Evolutionary conservation across 2,797 vertebrate genomes (phyloP), one percentile per base, ranked within the genome.

Genomic region (Eospalax fontanierii): DNA sequence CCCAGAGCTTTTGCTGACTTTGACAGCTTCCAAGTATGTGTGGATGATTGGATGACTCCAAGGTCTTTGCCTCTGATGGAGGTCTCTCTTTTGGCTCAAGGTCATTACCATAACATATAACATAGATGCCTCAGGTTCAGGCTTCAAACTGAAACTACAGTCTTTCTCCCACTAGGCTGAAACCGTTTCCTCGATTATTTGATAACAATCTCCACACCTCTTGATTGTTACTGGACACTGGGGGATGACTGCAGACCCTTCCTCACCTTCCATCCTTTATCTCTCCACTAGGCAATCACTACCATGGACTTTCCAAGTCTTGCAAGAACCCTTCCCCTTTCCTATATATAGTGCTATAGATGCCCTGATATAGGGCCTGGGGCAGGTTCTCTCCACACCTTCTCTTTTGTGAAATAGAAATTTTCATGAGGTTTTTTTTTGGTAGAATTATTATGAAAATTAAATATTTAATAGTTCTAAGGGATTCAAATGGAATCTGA

Each of bases 361-460:
- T 83, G 2, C 9, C 46, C 54, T 63, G 81, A 59, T n/a, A 0
- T 4, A 1, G 12, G 11, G 9, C 14, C 28, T 24, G 40, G 15
- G 70, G 6, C 21, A 87, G 73, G 61, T 80, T 88, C 80, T 76
- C 38, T 18, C 38, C 33, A 1, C 30, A 84, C 43, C 70, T 93
- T 79, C 76, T 89, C 38, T 84, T 89, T 61, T 65, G 22, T 81
- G 79, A 91, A 63, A 46, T 54, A 78, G 63, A 89, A 68, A 66
- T 81, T 43, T 83, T 76, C 54, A 50, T 61, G 83, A 40, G 6
- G 26, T n/a, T 22, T 91, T n/a, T 22, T 91, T 91, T 38, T 63
- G 59, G 50, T 63, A 75, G 81, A 87, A 15, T 40, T 80, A 21
- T n/a, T 66, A 65, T 59, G 38, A 88, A 82, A 63, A 92, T 89